Percentiles rank a stretch among this genome's conserved stretches.
Conservation (phyloP, 2,113 vertebrate genomes). For the Gorsachius goisagi region DNA sequence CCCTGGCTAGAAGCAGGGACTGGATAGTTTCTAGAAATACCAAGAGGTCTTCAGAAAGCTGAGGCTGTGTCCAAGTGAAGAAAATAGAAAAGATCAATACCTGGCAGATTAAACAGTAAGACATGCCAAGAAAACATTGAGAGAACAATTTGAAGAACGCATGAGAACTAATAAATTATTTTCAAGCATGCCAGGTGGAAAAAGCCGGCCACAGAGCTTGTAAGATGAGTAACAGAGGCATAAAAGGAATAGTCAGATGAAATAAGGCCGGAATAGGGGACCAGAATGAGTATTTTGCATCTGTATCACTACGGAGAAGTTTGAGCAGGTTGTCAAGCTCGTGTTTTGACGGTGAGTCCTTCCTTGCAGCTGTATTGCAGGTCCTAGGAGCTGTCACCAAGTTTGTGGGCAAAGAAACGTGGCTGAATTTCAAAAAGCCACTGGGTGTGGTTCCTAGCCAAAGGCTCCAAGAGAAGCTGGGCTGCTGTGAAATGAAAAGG, state of each 20-base stretch:
- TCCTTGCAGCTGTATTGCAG: fast-evolving
- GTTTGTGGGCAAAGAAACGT: background rate
- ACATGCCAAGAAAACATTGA: background rate
- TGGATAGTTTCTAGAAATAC: background rate
- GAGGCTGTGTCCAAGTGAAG: background rate
- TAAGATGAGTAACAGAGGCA: background rate
- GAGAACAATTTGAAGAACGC: background rate
- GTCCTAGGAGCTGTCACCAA: background rate
- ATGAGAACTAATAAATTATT: background rate
- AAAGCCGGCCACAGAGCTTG: background rate
- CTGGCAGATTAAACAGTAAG: background rate
- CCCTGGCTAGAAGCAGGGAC: background rate
- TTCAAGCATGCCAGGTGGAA: background rate
- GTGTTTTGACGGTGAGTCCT: background rate
- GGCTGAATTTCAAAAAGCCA: background rate
- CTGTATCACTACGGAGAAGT: fast-evolving
- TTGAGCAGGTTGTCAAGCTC: background rate
- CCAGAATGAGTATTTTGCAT: background rate
- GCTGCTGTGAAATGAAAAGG: background rate
- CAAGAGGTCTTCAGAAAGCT: background rate
- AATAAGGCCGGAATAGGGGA: background rate
- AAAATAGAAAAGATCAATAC: background rate
- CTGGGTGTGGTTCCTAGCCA: background rate
- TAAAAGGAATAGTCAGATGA: background rate
- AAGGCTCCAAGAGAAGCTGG: background rate